These are phyloP conservation scores for Ailurus styani DNA, from an alignment of 2,113 vertebrate genomes.

Conservation along the genomic window DNA sequence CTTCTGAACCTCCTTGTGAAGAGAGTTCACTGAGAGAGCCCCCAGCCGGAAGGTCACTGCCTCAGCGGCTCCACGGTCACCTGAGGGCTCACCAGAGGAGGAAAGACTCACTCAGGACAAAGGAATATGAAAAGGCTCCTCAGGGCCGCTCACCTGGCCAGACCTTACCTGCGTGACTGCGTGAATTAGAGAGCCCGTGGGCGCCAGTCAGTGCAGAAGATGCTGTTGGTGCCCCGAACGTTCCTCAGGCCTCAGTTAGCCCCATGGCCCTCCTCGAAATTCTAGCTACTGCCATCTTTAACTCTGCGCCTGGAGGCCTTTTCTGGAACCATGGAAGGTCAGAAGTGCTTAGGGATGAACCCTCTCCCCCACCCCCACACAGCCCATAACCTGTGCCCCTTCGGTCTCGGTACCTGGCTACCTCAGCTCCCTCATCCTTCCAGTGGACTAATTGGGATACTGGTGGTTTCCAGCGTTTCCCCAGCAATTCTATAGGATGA, in stretches of 20 bases:
- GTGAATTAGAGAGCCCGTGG: not conserved
- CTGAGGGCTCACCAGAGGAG: not conserved
- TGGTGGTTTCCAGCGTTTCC: accelerated
- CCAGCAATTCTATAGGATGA: accelerated
- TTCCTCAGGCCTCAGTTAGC: not conserved
- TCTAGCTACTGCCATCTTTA: not conserved
- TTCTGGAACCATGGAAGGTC: not conserved
- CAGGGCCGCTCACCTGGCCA: not conserved
- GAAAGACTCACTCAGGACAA: too few relatives aligned
- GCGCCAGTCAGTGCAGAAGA: not conserved
- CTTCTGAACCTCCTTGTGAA: not conserved
- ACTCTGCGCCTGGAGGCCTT: not conserved
- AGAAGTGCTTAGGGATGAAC: not conserved
- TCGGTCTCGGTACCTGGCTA: accelerated
- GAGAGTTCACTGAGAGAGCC: not conserved
- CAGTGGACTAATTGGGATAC: not conserved
- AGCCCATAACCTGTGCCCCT: not conserved
- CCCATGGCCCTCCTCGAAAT: not conserved
- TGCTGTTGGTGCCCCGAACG: too few relatives aligned
- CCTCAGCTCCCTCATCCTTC: not conserved
- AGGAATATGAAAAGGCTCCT: too few relatives aligned
- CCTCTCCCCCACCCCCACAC: accelerated
- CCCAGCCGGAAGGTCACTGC: not conserved
- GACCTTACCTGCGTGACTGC: not conserved
- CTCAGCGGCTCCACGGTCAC: accelerated